Base-by-base conservation (phyloP, 92 coral and sea anemone species). In the Porites cylindrica region DNA sequence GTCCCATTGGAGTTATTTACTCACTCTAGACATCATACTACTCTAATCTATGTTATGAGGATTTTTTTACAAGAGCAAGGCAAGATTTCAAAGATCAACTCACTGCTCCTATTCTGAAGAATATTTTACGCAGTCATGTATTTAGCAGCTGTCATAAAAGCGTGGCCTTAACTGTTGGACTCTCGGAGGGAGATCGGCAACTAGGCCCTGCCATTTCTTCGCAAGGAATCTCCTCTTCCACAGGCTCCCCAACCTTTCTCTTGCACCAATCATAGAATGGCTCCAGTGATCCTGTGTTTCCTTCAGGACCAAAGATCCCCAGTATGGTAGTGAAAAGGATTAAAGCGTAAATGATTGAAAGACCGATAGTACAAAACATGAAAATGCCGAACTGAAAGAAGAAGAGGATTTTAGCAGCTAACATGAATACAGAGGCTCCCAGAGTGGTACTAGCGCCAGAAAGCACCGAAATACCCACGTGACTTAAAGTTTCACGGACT, bases 381-480 rank as follows among this genome's bases (percentile, higher is more conserved):
- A 97, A 97, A 6, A 97, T 92, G 14, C 99, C 99, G 76, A 97
- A 97, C 82, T 97, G 99, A 68, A 91, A 92, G 79, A 97, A 97
- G 88, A 97, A 97, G 4, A 97, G 93, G 32, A 97, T 97, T 82
- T 97, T 97, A 18, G 99, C 99, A 0, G 99, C 99, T 51, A 97
- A 86, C 99, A 97, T 97, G 88, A 97, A 97, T 16, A 97, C 95
- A 1, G 99, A 97, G 7, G 99, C 96, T 2, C 99, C 99, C 16
- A 97, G 69, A 5, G 99, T 91, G 51, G 99, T 97, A 62, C 97
- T 85, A 8, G 99, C 99, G 12, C 99, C 99, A 9, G 99, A 97
- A 53, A 92, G 85, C 24, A 97, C 98, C 6, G 99, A 97, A 38
- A 97, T 93, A 1, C 99, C 99, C 13, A 95, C 99, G 90, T 88